Base-by-base conservation (phyloP, 2,797 vertebrate species). In the Podargus strigoides region DNA sequence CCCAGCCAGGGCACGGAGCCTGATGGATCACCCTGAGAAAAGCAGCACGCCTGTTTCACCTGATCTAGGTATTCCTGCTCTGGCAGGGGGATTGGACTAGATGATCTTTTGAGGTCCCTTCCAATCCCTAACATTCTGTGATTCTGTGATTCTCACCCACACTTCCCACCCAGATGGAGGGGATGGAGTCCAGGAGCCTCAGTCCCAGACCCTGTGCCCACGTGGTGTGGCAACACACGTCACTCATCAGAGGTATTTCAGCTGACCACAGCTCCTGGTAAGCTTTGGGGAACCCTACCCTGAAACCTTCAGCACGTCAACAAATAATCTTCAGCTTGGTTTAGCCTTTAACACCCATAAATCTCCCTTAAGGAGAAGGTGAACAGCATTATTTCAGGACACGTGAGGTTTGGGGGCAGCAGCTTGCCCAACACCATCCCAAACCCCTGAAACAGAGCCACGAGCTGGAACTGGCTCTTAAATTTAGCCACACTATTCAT, bases 231-330 rank as follows among this genome's bases (percentile, higher is more conserved):
- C n/a, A n/a, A n/a, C n/a, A n/a, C n/a, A n/a, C n/a, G n/a, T n/a
- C n/a, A n/a, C n/a, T 41, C 78, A 52, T 4, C 0, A 1, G 11
- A 0, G 9, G 9, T 3, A 44, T 42, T 90, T 20, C 52, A 52
- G 7, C 41, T 0, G 2, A 23, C 6, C 15, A 2, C 14, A 42
- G 47, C 34, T 66, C 56, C 79, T 16, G 13, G 74, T 10, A 15
- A 3, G 12, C 27, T 49, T 12, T 27, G 62, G 46, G 56, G 56
- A 85, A 52, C 30, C 18, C 17, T 23, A 10, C 22, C 24, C 12
- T 11, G 41, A 55, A 78, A 50, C n/a, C 39, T 52, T 5, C 58
- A 85, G 44, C 64, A 69, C 27, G 16, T 30, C 68, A 69, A n/a
- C 47, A 89, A 70, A 53, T 3, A 42, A 19, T 10, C 30, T 26